Evolutionary conservation across 2,113 vertebrate species (phyloP), one percentile per base, ranked within the genome.

Genomic region (Oxyruncus cristatus): DNA sequence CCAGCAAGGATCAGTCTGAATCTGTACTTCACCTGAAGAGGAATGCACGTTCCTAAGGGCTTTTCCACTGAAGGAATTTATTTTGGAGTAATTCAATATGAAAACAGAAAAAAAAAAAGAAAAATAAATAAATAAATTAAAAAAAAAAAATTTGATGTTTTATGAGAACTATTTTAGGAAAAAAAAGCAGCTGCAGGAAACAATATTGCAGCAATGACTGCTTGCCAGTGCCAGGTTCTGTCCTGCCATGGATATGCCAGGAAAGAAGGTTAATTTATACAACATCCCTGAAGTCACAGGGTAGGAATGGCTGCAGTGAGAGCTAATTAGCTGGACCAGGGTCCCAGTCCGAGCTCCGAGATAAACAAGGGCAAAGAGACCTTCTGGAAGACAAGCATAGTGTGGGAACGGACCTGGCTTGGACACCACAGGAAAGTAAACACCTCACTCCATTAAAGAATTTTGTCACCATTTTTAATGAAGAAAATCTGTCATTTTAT

Each of bases 201-300:
- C 42, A 90, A 79, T 44, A 41, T 4, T 70, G 79, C 63, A 77
- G 67, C 1, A 1, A 33, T 9, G 52, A 74, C 52, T 39, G 55
- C 59, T 52, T 70, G 53, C 67, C 83, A 91, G 68, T 30, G 19
- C 50, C 66, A 67, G 59, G 74, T 84, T 96, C 63, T 27, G 90
- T 88, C 59, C 83, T 92, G 95, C 39, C 91, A 92, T 6, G 49
- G 50, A 55, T 67, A 92, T 8, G 61, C 76, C 89, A 93, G 80
- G 73, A 80, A 81, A 92, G 86, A 74, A 77, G 46, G 79, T 88
- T 67, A 74, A 92, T 89, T 95, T 91, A 93, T 61, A 95, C 73
- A 93, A 55, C 83, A 44, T 95, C 95, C 56, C 86, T 91, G 0
- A 91, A 95, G 86, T 75, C 89, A 91, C 61, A 93, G 39, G 80